These are phyloP conservation scores for Amphiprion clarkii DNA, from an alignment of 2,797 vertebrate genomes.

Conservation along the genomic window DNA sequence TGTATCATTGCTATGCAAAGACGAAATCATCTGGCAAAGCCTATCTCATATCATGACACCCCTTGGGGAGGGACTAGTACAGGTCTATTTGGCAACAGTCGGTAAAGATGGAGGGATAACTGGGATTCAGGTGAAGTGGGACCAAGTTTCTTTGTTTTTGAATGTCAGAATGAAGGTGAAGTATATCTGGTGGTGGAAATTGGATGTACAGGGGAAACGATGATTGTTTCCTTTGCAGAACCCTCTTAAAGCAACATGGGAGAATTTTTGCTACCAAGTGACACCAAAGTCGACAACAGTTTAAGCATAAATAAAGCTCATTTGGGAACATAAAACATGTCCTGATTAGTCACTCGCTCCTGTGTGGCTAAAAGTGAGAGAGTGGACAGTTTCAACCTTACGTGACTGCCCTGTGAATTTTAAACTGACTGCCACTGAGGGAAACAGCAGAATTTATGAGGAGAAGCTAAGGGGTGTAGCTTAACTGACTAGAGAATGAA, in stretches of 20 bases:
- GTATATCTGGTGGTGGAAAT: neutral
- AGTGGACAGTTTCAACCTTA: conserved; percentile 9
- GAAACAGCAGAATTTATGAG: conserved; percentile 6
- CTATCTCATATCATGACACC: neutral
- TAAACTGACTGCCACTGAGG: conserved; percentile 11
- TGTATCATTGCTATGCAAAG: neutral
- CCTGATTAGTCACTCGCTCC: conserved; percentile 30
- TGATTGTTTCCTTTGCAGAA: conserved; percentile 22
- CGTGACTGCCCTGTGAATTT: conserved; percentile 19
- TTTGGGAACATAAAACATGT: conserved; percentile 10
- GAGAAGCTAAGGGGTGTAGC: conserved; percentile 21
- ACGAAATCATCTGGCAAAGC: conserved; percentile 17
- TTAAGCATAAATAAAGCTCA: conserved; percentile 15
- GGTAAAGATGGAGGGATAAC: conserved; percentile 7
- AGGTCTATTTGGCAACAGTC: conserved; percentile 13
- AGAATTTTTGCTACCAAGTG: neutral
- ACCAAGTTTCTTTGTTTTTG: conserved; percentile 2
- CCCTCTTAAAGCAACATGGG: conserved; percentile 14
- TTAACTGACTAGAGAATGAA: conserved; percentile 41
- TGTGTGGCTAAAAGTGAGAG: conserved; percentile 16
- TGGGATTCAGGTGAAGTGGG: conserved; percentile 15
- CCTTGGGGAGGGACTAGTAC: neutral
- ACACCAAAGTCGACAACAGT: neutral
- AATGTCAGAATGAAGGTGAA: conserved; percentile 7
- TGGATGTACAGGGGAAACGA: neutral